Evolutionary conservation across 2,113 vertebrate species (phyloP).

Genomic region (Phalacrocorax carbo): DNA sequence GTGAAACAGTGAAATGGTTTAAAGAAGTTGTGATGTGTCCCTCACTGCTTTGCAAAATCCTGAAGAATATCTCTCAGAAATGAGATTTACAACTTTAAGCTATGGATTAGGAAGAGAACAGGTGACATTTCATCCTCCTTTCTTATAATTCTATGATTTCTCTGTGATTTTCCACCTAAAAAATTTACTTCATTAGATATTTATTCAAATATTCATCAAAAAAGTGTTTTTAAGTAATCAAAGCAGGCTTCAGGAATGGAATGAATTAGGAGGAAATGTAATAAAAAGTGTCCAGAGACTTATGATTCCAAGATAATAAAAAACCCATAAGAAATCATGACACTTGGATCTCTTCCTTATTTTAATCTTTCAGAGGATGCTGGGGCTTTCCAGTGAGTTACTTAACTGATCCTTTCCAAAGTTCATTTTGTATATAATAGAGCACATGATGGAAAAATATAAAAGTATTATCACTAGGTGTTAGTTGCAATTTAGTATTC

Average conservation of each 20-base stretch:
- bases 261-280: background rate
- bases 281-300: background rate
- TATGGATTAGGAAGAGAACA: background rate
- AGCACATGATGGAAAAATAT: background rate
- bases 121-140: background rate
- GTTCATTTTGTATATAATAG: background rate
- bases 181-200: background rate
- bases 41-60: background rate
- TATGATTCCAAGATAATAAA: background rate
- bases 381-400: background rate
- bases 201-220: background rate
- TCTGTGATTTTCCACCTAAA: background rate
- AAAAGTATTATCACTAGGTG: background rate
- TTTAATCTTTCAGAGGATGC: background rate
- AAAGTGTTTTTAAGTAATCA: background rate
- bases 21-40: background rate
- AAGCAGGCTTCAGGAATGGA: background rate
- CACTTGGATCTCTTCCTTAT: background rate
- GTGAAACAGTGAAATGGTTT: background rate
- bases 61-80: background rate
- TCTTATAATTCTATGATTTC: background rate
- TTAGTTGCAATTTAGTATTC: slow-evolving; percentile 17
- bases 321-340: background rate
- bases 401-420: background rate
- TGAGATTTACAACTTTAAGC: background rate